Evolutionary conservation across 2,888 invertebrate species (phyloP), one percentile per base, ranked within the genome.

Genomic region (Macropis europaea): DNA sequence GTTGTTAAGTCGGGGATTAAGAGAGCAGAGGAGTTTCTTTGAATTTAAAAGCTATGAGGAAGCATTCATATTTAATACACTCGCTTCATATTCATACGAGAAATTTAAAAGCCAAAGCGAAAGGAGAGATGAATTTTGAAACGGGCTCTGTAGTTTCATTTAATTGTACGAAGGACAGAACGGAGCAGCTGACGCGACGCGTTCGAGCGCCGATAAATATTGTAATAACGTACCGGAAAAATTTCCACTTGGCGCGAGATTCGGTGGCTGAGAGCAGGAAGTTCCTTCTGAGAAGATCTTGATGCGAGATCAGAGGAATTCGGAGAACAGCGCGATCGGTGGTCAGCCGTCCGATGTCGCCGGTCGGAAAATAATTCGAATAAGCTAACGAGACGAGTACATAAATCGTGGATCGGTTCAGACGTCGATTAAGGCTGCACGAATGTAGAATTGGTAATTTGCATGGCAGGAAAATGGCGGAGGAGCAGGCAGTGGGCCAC

Each of bases 381-480:
- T n/a, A n/a, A n/a, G n/a, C n/a, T n/a, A n/a, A n/a, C n/a, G n/a
- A n/a, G n/a, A n/a, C n/a, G n/a, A n/a, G n/a, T n/a, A n/a, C n/a
- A n/a, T n/a, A n/a, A n/a, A n/a, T n/a, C n/a, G n/a, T n/a, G n/a
- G n/a, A n/a, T n/a, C n/a, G n/a, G n/a, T n/a, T n/a, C n/a, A n/a
- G n/a, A n/a, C n/a, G n/a, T n/a, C n/a, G n/a, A n/a, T n/a, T n/a
- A n/a, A n/a, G n/a, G n/a, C n/a, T 30, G 17, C n/a, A 60, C 45
- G 52, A 63, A 56, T 30, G 32, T 17, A 50, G 63, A 48, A 47
- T 47, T 60, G 43, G 60, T 57, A 56, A 74, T 45, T 40, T 13
- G n/a, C 13, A n/a, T n/a, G n/a, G n/a, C n/a, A n/a, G 32, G 53
- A 52, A 70, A 64, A 64, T 61, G 61, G 42, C 42, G 24, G 54